A percentile compares a stretch with the other conserved stretches of the same genome.
Evolutionary conservation across 2,797 vertebrate genomes (phyloP).

Genomic region (Anas capensis): DNA sequence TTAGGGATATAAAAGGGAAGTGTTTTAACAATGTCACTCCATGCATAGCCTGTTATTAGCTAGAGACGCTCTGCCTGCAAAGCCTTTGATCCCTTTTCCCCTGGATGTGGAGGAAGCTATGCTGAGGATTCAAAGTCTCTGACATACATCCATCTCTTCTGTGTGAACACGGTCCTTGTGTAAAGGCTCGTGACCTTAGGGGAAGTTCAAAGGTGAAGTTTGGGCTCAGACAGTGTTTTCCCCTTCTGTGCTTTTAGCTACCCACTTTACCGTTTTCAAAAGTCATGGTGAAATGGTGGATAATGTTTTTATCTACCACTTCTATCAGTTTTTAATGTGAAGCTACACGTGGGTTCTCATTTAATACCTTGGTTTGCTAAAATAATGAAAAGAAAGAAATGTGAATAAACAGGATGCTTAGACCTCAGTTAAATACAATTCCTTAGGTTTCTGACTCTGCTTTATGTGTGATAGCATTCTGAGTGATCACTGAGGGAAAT

Average conservation of each 20-base stretch:
- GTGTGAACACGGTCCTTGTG: neutral
- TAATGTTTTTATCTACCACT: neutral
- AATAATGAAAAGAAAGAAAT: neutral
- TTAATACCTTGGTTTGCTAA: neutral
- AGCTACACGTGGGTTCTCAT: rapidly evolving
- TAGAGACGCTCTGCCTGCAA: constrained; percentile 36
- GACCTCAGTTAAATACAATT: neutral
- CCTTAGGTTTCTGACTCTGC: neutral
- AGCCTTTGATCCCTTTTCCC: constrained; percentile 59
- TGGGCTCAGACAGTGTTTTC: neutral
- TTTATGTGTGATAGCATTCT: neutral
- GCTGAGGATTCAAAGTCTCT: constrained; percentile 6
- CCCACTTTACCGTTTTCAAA: neutral
- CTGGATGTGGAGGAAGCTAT: constrained; percentile 24
- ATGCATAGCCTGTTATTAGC: constrained; percentile 55
- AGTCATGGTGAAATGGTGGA: rapidly evolving
- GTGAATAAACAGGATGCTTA: neutral
- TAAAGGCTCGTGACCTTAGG: neutral
- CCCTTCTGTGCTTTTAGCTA: neutral
- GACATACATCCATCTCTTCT: neutral
- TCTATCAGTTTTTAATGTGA: neutral
- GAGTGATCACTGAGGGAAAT: neutral
- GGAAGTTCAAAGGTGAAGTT: neutral
- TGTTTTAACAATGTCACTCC: constrained; percentile 61
- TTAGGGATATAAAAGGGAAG: constrained; percentile 63